Conservation (phyloP, 2,888 invertebrate genomes). For the Mechanitis mazaeus region DNA sequence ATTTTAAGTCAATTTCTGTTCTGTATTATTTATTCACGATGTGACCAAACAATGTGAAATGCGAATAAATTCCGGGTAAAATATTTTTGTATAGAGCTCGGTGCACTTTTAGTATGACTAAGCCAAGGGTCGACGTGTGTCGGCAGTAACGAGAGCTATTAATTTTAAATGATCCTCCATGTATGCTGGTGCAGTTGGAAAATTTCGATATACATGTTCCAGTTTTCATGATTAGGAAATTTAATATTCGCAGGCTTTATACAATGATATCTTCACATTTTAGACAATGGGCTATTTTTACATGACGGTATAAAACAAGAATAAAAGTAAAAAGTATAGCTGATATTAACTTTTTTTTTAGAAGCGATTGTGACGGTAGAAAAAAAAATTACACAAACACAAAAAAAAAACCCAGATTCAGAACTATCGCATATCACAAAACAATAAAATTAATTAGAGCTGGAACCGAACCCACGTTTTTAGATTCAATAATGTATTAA, state of each 20-base stretch:
- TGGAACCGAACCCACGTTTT: too few species aligned
- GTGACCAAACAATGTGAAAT: constrained; percentile 1
- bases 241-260: background rate
- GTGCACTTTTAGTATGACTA: constrained; percentile 23
- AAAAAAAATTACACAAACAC: too few species aligned
- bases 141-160: constrained; percentile 38
- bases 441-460: too few species aligned
- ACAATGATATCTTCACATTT: too few species aligned
- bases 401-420: too few species aligned
- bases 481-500: too few species aligned
- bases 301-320: too few species aligned
- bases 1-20: constrained; percentile 1
- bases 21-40: background rate
- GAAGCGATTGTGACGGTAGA: too few species aligned
- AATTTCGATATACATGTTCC: constrained; percentile 16
- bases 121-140: constrained; percentile 33
- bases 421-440: too few species aligned
- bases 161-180: constrained; percentile 52
- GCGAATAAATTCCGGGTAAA: constrained; percentile 4
- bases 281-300: too few species aligned
- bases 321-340: too few species aligned
- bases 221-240: constrained; percentile 11
- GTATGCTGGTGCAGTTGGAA: constrained; percentile 19
- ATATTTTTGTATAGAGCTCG: constrained; percentile 9
- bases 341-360: too few species aligned